Percentiles rank a stretch among this genome's conserved stretches.
Evolutionary conservation across 2,797 vertebrate genomes (phyloP).

Genomic region (Phylloscopus collybita): DNA sequence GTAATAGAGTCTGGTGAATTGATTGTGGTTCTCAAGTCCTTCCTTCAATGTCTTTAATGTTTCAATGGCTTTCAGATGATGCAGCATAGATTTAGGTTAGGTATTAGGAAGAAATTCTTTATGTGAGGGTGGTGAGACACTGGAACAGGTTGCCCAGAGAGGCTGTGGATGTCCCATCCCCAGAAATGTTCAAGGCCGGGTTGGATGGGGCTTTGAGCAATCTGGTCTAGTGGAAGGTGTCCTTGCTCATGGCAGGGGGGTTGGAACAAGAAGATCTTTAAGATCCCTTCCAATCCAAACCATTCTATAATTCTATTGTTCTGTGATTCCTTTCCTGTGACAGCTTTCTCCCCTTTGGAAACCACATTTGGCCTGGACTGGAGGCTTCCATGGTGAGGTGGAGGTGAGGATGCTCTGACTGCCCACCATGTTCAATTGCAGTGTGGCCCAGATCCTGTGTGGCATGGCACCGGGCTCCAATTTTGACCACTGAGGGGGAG

Average conservation of each 20-base stretch:
- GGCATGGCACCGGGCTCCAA: background rate
- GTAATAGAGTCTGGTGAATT: background rate
- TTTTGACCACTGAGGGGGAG: background rate
- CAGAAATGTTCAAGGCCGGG: background rate
- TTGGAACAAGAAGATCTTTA: background rate
- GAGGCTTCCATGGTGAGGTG: background rate
- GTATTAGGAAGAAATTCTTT: background rate
- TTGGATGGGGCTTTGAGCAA: background rate
- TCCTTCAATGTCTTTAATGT: background rate
- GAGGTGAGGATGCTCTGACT: background rate
- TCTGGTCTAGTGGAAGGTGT: background rate
- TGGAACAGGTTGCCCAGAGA: background rate
- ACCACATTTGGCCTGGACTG: fast-evolving
- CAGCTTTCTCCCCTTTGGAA: background rate
- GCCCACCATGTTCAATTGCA: fast-evolving
- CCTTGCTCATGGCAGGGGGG: background rate
- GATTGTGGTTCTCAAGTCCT: background rate
- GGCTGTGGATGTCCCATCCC: background rate
- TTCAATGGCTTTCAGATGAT: background rate
- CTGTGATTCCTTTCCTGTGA: background rate
- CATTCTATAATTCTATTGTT: background rate
- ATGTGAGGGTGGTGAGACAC: fast-evolving
- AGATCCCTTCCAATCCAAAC: background rate
- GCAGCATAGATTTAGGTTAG: background rate
- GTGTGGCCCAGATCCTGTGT: background rate